phyloP scores from a whole-genome alignment of 2,113 vertebrate genomes.

The Hiodon tergisus region DNA sequence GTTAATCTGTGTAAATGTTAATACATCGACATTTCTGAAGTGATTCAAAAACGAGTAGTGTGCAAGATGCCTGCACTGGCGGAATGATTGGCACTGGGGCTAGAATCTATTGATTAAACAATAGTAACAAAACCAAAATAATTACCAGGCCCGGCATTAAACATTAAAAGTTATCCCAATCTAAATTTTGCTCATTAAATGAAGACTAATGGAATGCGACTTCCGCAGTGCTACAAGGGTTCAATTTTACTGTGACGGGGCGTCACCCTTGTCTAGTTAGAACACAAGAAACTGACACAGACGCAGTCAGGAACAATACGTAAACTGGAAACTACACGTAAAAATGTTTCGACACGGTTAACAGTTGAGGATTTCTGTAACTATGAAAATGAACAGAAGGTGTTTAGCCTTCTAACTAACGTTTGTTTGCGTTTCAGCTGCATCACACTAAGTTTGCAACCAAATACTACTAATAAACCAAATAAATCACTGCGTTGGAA shows the following conservation, averaged over 20 bases:
- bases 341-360: not conserved
- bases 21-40: too few relatives aligned
- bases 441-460: not conserved
- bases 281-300: constrained; percentile 35
- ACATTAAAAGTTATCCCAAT: not conserved
- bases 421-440: not conserved
- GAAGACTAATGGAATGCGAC: constrained; percentile 54
- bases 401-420: not conserved
- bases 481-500: not conserved
- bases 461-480: not conserved
- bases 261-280: constrained; percentile 56
- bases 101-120: too few relatives aligned
- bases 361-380: not conserved
- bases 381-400: not conserved
- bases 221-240: constrained; percentile 61
- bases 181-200: constrained; percentile 10
- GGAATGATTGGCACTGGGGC: too few relatives aligned
- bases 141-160: too few relatives aligned
- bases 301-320: constrained; percentile 13
- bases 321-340: constrained; percentile 8
- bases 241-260: constrained; percentile 54
- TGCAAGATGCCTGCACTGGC: too few relatives aligned
- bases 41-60: too few relatives aligned
- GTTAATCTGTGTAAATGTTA: too few relatives aligned
- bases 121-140: too few relatives aligned